These are phyloP conservation scores for Hozukius guyotensis DNA, from an alignment of 2,797 vertebrate species.

Conservation along the genomic window DNA sequence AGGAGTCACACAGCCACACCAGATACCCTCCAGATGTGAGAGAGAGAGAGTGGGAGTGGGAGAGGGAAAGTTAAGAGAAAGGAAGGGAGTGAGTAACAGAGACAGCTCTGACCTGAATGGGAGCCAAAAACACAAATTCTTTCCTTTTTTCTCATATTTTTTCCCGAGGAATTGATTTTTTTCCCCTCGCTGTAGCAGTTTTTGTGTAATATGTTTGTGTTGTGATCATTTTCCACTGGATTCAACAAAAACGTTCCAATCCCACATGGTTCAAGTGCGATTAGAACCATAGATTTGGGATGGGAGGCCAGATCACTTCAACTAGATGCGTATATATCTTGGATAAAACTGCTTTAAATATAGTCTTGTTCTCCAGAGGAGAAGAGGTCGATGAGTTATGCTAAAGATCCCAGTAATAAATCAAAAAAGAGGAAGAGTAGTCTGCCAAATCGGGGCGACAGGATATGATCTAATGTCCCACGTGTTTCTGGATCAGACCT, in stretches of 20 bases:
- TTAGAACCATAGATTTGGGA: background rate
- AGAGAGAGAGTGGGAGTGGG: constrained; percentile 57
- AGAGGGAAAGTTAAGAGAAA: constrained; percentile 55
- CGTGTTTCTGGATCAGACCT: constrained; percentile 22
- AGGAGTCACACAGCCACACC: constrained; percentile 74
- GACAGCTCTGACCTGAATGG: constrained; percentile 68
- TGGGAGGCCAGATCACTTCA: background rate
- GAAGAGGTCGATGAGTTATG: constrained; percentile 9
- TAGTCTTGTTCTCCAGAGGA: background rate
- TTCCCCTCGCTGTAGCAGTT: constrained; percentile 45
- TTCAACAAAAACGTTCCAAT: constrained; percentile 9
- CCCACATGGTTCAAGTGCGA: constrained; percentile 9
- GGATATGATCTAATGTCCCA: constrained; percentile 59
- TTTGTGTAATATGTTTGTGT: constrained; percentile 4
- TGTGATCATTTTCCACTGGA: constrained; percentile 12
- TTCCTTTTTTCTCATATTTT: constrained; percentile 56
- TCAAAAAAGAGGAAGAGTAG: constrained; percentile 20
- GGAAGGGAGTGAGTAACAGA: constrained; percentile 61
- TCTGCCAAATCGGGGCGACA: constrained; percentile 30
- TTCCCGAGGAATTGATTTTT: background rate
- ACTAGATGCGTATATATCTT: background rate
- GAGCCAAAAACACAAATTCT: constrained; percentile 79
- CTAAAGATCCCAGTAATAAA: constrained; percentile 19
- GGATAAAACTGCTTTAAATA: background rate
- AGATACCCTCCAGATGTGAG: constrained; percentile 91